Base-by-base conservation (phyloP, 1,140 invertebrate species). In the Pygmarrhopalites habei region DNA sequence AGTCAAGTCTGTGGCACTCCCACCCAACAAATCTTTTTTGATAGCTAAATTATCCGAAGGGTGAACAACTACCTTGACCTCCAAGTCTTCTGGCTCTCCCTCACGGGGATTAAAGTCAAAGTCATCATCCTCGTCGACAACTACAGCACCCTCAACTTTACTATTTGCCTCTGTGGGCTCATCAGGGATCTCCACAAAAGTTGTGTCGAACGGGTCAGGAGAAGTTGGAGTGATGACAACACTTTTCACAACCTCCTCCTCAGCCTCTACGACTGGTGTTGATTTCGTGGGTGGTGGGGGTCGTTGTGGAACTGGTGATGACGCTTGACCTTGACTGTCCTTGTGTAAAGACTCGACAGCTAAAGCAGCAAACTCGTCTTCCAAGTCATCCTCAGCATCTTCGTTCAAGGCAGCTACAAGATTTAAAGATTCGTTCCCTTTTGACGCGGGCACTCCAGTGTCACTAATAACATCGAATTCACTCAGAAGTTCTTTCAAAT, bases 161-260 rank as follows among this genome's bases (percentile, higher is more conserved):
- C 21, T 46, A 25, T n/a, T 19, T 15, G 2, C 82, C 19, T 77
- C 77, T 74, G 84, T 83, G 26, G 44, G 51, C 26, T 29, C 53
- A 55, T 88, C 75, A 43, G 90, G 81, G 71, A 86, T 86, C 41
- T 88, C 85, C 0, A 85, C 88, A 77, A 90, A 90, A 52, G 85
- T 83, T 14, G 89, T 92, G 73, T 92, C 89, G 72, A 92, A 92
- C 0, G 89, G 89, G 82, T 91, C 89, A 61, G 80, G 79, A 7
- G 32, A 35, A 35, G 5, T 15, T 35, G 32, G 32, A 35, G 5
- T 15, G 5, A 15, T 5, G 15, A 15, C 5, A 35, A 35, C 17
- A 32, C 5, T 5, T 19, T 7, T 30, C 3, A 26, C 21, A 32
- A 12, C 43, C 28, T 60, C 61, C 12, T 58, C 44, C 30, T 66